Percentiles rank a stretch among this genome's conserved stretches.
Conservation (phyloP, 2,797 vertebrate species). For the Diceros bicornis region DNA sequence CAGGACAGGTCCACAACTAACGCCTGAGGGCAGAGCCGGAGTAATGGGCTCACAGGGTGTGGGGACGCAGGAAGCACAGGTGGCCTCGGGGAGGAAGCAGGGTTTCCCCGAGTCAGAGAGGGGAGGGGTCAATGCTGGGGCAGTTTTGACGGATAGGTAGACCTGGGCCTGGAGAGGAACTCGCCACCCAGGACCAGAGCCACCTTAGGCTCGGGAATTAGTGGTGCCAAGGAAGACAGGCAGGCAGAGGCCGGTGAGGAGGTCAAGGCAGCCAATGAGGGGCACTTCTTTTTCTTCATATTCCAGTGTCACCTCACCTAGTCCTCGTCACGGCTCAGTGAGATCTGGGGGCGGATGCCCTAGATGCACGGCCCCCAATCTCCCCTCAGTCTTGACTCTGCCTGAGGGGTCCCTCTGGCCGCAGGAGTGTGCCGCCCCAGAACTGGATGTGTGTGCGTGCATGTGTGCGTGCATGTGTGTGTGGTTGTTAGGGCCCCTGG, state of each 20-base stretch:
- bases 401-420: background rate
- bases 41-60: background rate
- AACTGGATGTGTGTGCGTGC: no score
- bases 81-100: background rate
- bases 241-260: background rate
- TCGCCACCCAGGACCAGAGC: background rate
- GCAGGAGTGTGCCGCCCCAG: fast-evolving
- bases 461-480: no score
- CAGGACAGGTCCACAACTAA: background rate
- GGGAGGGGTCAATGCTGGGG: background rate
- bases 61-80: background rate
- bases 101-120: fast-evolving
- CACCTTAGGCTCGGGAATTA: background rate
- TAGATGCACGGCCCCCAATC: fast-evolving
- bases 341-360: background rate
- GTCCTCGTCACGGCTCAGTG: background rate
- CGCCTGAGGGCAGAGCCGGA: background rate
- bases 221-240: background rate
- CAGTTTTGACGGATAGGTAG: background rate
- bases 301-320: background rate
- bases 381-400: background rate
- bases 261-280: background rate
- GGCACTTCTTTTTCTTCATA: background rate
- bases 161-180: background rate
- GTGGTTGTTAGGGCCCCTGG: background rate